Evolutionary conservation across 2,113 vertebrate species (phyloP).

Genomic region (Zapus hudsonius): DNA sequence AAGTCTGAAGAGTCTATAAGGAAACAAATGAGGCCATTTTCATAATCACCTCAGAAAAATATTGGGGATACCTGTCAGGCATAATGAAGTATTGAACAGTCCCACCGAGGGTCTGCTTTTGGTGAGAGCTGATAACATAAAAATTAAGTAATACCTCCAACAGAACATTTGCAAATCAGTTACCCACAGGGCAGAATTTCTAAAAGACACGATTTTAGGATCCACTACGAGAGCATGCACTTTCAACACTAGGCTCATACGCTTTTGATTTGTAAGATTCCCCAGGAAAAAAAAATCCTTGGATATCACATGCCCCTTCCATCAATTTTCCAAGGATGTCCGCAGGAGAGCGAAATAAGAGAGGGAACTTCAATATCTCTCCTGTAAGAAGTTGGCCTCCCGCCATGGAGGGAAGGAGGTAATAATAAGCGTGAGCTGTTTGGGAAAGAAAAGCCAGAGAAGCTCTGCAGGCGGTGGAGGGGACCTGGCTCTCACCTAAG

Average conservation of each 20-base stretch:
- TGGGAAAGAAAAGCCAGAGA: background rate
- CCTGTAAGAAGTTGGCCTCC: background rate
- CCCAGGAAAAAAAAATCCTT: background rate
- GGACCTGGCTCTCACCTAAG: slow-evolving; percentile 90
- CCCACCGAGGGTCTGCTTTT: background rate
- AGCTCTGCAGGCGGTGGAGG: background rate
- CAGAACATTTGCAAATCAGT: slow-evolving; percentile 3
- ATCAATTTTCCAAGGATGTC: background rate
- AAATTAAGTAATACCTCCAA: background rate
- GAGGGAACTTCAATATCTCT: background rate
- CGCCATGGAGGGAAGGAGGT: rapidly evolving
- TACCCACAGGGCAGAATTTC: background rate
- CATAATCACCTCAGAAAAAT: background rate
- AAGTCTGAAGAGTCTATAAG: background rate
- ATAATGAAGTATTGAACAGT: background rate
- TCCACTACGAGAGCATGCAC: background rate
- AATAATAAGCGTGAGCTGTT: rapidly evolving
- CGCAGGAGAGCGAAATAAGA: background rate
- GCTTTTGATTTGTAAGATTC: background rate
- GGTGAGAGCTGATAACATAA: background rate
- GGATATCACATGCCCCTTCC: background rate
- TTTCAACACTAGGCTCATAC: background rate
- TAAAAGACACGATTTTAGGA: background rate
- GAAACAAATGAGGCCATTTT: background rate
- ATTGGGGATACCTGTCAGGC: background rate